Percentiles rank a stretch among this genome's conserved stretches.
Conservation (phyloP, 2,113 vertebrate species). For the Oreamnos americanus region DNA sequence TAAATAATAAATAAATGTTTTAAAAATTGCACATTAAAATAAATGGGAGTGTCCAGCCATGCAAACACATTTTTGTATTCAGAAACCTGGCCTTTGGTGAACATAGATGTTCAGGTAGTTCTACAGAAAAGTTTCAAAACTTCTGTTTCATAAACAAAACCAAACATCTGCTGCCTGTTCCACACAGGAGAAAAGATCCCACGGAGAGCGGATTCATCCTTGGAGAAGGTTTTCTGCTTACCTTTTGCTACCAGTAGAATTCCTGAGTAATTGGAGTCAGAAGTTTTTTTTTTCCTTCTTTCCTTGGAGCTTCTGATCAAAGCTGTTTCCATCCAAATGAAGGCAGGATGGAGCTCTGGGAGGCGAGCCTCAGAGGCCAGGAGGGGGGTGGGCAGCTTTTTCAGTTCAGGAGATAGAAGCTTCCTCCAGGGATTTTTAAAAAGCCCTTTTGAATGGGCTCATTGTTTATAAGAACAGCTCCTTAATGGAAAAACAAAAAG, state of each 20-base stretch:
- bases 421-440: conserved; percentile 48
- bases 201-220: not conserved
- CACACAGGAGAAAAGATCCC: not conserved
- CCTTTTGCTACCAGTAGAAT: conserved; percentile 29
- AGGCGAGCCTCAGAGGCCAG: not conserved
- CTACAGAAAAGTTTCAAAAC: not conserved
- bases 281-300: too few relatives aligned
- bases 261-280: conserved; percentile 53
- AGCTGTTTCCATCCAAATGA: conserved; percentile 34
- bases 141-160: not conserved
- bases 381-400: not conserved
- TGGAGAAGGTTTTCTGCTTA: not conserved
- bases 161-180: not conserved
- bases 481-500: conserved; percentile 69
- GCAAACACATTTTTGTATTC: not conserved
- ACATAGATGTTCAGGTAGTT: not conserved
- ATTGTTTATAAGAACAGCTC: conserved; percentile 60
- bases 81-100: not conserved
- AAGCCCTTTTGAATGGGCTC: conserved; percentile 38
- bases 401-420: conserved; percentile 36
- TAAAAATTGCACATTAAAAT: not conserved
- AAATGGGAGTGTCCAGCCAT: not conserved
- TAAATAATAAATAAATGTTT: not conserved
- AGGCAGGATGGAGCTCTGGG: not conserved
- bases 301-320: conserved; percentile 35